phyloP scores from a whole-genome alignment of 2,888 invertebrate species.

The Gymnoscelis rufifasciata region DNA sequence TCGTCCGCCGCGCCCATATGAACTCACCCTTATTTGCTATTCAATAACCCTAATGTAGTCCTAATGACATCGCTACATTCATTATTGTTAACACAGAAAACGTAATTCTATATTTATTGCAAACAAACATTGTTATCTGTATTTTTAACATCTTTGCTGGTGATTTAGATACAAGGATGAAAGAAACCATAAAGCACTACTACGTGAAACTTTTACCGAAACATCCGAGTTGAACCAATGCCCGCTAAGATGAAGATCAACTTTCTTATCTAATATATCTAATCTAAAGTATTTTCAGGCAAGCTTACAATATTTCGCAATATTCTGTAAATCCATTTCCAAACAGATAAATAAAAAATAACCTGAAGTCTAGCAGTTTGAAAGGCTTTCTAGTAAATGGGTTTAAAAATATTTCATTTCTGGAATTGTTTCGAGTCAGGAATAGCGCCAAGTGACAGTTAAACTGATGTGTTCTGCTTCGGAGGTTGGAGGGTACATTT shows the following conservation, averaged over 20 bases:
- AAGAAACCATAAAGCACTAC: too few relatives aligned
- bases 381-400: constrained; percentile 71
- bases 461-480: constrained; percentile 63
- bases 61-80: constrained; percentile 1
- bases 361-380: constrained; percentile 45
- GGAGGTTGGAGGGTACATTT: constrained; percentile 56
- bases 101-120: too few relatives aligned
- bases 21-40: constrained; percentile 50
- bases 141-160: too few relatives aligned
- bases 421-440: constrained; percentile 68
- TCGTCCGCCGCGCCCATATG: constrained; percentile 31
- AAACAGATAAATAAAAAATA: constrained; percentile 57
- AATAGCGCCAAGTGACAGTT: constrained; percentile 69
- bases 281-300: constrained; percentile 12
- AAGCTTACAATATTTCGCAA: constrained; percentile 19
- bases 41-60: constrained; percentile 51
- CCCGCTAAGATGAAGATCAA: constrained; percentile 10
- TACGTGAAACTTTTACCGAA: not conserved
- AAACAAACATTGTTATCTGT: too few relatives aligned
- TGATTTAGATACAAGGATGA: too few relatives aligned
- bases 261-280: constrained; percentile 11
- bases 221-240: not conserved
- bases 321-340: constrained; percentile 22
- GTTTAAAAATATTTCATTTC: constrained; percentile 74
- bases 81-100: too few relatives aligned